Base-by-base conservation (phyloP, 2,113 vertebrate species). In the Emydocephalus ijimae region DNA sequence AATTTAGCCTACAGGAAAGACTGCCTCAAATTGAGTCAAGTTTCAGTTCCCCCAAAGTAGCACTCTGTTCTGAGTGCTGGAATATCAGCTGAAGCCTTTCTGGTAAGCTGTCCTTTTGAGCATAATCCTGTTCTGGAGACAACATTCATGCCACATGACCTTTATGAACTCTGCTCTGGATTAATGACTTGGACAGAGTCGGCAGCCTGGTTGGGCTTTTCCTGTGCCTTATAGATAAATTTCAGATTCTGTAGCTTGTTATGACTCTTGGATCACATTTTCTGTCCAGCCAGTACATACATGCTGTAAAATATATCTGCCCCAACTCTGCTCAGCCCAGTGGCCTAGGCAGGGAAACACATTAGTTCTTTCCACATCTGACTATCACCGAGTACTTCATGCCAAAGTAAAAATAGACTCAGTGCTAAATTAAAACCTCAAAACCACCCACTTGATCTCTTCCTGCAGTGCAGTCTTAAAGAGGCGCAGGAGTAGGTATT, bases 381-480 rank as follows among this genome's bases (percentile, higher is more conserved):
- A 15, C 26, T n/a, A 9, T 20, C 26, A 29, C 1, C 1, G 0
- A 52, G 29, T 54, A 7, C n/a, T 20, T 87, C 43, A 4, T 15
- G 45, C 85, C 85, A 50, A 45, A 20, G 12, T 34, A 34, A 54
- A 88, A n/a, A 88, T 0, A 5, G 50, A n/a, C 11, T 14, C 8
- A 34, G 10, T 20, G 26, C 87, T 88, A 54, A 54, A 34, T 52
- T 29, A 54, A 18, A 52, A n/a, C n/a, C n/a, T 34, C 87, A 18
- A 23, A 4, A 18, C 20, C 29, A 89, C 88, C 9, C 43, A 99
- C 99, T 99, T 99, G 96, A 99, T 99, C 95, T 99, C 99, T 95
- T 99, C 99, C 96, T 99, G 98, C 91, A 99, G 97, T 0, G 99
- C 99, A 0, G 99, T 99, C 96, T 99, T 98, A 94, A 99, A 99